Conservation (phyloP, 2,797 vertebrate genomes). For the Chaetophractus vellerosus region DNA sequence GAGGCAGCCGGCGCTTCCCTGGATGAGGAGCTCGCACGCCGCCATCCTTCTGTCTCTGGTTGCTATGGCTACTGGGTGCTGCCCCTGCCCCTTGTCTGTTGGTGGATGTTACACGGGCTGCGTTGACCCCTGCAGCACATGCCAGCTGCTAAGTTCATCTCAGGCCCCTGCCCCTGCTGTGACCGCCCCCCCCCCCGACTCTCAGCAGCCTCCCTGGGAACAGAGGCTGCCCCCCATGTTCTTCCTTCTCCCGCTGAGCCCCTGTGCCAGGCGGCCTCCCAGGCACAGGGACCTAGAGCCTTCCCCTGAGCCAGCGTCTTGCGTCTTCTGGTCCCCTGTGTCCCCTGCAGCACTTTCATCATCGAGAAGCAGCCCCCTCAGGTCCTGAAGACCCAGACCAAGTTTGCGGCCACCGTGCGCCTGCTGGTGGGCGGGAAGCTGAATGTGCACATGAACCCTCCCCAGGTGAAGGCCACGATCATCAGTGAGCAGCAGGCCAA, state of each 20-base stretch:
- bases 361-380: conserved; percentile 98
- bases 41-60: neutral
- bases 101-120: neutral
- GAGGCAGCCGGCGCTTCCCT: neutral
- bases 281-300: neutral
- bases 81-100: neutral
- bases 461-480: conserved; percentile 98
- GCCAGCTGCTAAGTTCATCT: neutral
- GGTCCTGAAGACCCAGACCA: conserved; percentile 97
- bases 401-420: conserved; percentile 96
- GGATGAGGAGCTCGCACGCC: rapidly evolving
- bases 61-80: neutral
- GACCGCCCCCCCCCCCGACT: neutral
- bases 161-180: neutral
- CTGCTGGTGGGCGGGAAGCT: conserved; percentile 97
- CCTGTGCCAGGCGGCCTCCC: neutral
- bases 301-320: neutral
- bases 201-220: neutral
- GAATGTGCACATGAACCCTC: conserved; percentile 99
- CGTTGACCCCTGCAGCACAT: neutral
- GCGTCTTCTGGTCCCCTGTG: neutral
- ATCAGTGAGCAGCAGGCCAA: conserved; percentile 98
- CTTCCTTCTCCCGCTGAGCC: neutral
- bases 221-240: neutral
- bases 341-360: conserved; percentile 95